These are phyloP conservation scores for Numenius arquata DNA, from an alignment of 2,113 vertebrate genomes.

Conservation along the genomic window DNA sequence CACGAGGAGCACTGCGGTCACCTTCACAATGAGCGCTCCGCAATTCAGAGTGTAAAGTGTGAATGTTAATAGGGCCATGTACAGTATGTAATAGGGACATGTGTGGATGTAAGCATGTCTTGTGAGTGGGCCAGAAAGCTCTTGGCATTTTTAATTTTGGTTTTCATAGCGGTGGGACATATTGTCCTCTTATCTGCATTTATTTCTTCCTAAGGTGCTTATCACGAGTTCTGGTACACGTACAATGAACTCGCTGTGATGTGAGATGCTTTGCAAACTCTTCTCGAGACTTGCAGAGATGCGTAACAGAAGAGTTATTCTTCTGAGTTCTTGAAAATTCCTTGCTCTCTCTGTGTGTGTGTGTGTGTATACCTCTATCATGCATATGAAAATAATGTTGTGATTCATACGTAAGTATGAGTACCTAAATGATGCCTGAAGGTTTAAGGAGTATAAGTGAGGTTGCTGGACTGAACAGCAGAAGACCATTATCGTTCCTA, in stretches of 20 bases:
- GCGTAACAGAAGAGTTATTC: not conserved
- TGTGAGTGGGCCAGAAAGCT: not conserved
- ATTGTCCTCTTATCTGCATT: not conserved
- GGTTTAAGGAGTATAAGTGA: not conserved
- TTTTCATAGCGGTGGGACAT: not conserved
- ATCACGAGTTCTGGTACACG: accelerated
- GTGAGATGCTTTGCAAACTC: not conserved
- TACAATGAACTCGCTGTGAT: not conserved
- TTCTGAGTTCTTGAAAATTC: not conserved
- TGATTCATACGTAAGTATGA: not conserved
- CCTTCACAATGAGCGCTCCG: accelerated
- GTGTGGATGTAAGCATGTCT: not conserved
- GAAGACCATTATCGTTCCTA: not conserved
- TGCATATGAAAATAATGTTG: not conserved
- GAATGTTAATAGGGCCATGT: accelerated
- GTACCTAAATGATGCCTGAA: not conserved
- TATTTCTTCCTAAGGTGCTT: not conserved
- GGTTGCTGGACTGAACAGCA: not conserved
- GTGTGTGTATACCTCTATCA: accelerated
- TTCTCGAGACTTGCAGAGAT: not conserved
- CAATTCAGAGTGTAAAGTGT: not conserved
- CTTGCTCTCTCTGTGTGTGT: not conserved
- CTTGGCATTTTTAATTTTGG: not conserved
- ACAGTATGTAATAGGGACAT: not conserved
- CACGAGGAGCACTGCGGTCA: accelerated